Evolutionary conservation across 2,888 invertebrate species (phyloP).

Genomic region (Prosapia bicincta): DNA sequence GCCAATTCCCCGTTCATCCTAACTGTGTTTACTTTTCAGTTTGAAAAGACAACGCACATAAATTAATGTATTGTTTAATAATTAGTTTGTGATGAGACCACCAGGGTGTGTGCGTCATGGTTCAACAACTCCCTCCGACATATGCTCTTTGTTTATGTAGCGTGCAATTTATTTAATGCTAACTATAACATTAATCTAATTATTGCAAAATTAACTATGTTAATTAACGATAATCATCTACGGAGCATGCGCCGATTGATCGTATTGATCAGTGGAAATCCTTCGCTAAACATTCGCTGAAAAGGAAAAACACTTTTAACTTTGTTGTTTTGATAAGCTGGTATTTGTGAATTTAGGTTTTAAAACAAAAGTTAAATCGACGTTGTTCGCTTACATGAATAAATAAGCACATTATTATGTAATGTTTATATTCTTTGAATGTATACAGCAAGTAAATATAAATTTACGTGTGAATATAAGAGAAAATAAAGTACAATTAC

Average conservation of each 20-base stretch:
- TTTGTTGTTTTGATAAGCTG: no score
- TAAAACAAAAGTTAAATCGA: no score
- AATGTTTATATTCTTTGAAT: no score
- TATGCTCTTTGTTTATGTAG: not conserved
- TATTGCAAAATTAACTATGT: not conserved
- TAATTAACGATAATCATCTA: not conserved
- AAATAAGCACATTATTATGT: no score
- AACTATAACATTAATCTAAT: not conserved
- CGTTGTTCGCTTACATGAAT: no score
- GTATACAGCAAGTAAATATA: no score
- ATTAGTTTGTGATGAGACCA: not conserved
- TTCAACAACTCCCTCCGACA: not conserved
- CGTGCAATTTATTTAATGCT: not conserved
- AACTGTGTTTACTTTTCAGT: no score
- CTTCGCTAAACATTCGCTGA: not conserved
- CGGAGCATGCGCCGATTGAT: not conserved
- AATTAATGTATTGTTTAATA: not conserved
- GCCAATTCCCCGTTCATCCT: no score
- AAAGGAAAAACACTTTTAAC: no score
- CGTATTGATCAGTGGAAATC: not conserved
- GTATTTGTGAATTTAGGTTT: no score
- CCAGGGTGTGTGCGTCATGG: not conserved
- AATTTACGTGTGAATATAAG: no score
- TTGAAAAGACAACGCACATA: not conserved
- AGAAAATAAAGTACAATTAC: no score